Evolutionary conservation across 2,888 invertebrate species (phyloP).

Genomic region (Ophion ellenae): DNA sequence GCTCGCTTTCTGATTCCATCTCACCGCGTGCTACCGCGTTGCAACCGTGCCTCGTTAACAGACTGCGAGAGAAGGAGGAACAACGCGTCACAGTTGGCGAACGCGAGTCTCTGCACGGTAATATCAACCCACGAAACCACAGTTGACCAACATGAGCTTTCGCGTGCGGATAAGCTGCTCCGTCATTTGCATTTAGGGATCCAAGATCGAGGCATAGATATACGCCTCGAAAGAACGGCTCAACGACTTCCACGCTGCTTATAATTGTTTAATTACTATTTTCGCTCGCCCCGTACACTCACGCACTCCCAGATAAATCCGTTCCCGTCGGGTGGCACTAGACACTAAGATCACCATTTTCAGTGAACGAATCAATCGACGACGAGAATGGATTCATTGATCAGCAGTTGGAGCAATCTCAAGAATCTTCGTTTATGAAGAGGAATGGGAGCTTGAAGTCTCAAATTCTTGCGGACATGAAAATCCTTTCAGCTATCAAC

Average conservation of each 20-base stretch:
- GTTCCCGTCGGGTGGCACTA: no score
- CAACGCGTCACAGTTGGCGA: constrained; percentile 38
- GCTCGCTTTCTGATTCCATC: constrained; percentile 57
- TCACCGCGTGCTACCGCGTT: constrained; percentile 21
- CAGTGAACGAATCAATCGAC: no score
- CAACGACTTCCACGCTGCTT: constrained; percentile 25
- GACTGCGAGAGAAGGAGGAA: constrained; percentile 24
- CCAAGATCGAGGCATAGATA: constrained; percentile 43
- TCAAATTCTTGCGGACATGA: background rate
- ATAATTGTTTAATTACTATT: constrained; percentile 37
- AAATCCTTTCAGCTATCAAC: constrained; percentile 27
- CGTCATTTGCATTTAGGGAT: constrained; percentile 56
- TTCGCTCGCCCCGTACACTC: background rate
- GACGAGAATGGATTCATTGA: no score
- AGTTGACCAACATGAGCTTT: constrained; percentile 55
- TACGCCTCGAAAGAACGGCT: constrained; percentile 8
- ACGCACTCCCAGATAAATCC: no score
- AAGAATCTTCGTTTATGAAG: no score
- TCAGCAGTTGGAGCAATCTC: no score
- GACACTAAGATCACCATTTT: no score
- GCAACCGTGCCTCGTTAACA: constrained; percentile 54
- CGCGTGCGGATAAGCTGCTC: constrained; percentile 57
- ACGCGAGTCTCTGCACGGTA: constrained; percentile 48
- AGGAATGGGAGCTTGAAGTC: no score
- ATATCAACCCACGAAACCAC: constrained; percentile 55